Percentiles rank a stretch among this genome's conserved stretches.
Evolutionary conservation across 1,140 invertebrate species (phyloP).

Genomic region (Lithobius niger): DNA sequence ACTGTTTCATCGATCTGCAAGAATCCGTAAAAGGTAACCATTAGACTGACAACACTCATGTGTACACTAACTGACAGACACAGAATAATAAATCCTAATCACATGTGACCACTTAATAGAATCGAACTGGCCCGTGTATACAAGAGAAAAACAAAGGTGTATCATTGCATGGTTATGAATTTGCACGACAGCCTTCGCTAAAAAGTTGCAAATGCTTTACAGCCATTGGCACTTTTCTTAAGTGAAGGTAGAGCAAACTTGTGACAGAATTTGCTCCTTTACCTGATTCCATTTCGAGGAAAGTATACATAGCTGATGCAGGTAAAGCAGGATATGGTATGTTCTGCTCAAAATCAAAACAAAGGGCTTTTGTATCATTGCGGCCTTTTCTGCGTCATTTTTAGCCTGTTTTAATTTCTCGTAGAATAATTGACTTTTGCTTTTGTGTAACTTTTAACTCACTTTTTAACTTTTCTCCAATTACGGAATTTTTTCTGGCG

Average conservation of each 20-base stretch:
- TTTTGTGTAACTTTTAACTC: not conserved
- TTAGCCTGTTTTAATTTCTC: not conserved
- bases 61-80: no score
- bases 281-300: not conserved
- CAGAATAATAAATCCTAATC: not conserved
- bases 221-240: not conserved
- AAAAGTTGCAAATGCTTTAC: not conserved
- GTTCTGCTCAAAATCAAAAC: slow-evolving; percentile 1
- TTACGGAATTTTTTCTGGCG: not conserved
- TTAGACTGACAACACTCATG: no score
- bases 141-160: not conserved
- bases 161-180: not conserved
- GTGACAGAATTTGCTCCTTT: not conserved
- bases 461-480: not conserved
- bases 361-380: no score
- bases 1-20: no score
- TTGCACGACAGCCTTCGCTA: not conserved
- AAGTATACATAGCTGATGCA: not conserved
- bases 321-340: not conserved
- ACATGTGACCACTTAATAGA: not conserved
- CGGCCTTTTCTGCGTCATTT: not conserved
- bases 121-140: not conserved
- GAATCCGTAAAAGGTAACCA: no score
- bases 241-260: not conserved
- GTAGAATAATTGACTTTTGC: not conserved